Base-by-base conservation (phyloP, 2,113 vertebrate genomes). In the Paedocypris sp. region DNA sequence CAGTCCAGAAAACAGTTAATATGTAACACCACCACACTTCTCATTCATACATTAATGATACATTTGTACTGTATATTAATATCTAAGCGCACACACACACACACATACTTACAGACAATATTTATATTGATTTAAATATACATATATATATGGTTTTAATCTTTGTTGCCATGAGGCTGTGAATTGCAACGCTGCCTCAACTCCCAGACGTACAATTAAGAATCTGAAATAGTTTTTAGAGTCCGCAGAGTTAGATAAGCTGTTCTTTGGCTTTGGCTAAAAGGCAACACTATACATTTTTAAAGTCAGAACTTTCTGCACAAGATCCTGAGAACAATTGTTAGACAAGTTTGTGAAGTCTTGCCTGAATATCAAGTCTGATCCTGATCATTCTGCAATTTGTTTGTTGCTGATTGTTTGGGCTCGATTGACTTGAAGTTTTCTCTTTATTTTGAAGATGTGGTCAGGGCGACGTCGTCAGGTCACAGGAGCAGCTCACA, bases 401-500 rank as follows among this genome's bases (percentile, higher is more conserved):
- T 20, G 12, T 4, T 7, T 43, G 6, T 39, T 18, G 4, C 20
- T 5, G 4, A 22, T 33, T 8, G 16, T 12, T 26, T 43, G 5
- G 5, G 29, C 13, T 10, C 9, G 29, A 13, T 43, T n/a, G n/a
- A n/a, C n/a, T n/a, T 33, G 31, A 33, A 4, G 16, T 8, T 22
- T 2, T 49, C 11, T 38, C 4, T 13, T 36, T 7, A 35, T 60
- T 49, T 11, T 10, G 5, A 52, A 19, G 8, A 4, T 61, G 20
- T 50, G 5, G 46, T 13, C 18, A 32, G 32, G 33, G 5, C 19
- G 22, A 48, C 28, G 6, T 43, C 49, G 49, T 59, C 32, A 36
- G 60, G 48, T 73, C 75, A 71, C 57, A 52, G 57, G 65, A 56
- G 69, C 56, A 70, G 72, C 64, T 33, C 26, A 60, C n/a, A 43